Base-by-base conservation (phyloP, 2,113 vertebrate genomes). In the Takifugu bimaculatus region DNA sequence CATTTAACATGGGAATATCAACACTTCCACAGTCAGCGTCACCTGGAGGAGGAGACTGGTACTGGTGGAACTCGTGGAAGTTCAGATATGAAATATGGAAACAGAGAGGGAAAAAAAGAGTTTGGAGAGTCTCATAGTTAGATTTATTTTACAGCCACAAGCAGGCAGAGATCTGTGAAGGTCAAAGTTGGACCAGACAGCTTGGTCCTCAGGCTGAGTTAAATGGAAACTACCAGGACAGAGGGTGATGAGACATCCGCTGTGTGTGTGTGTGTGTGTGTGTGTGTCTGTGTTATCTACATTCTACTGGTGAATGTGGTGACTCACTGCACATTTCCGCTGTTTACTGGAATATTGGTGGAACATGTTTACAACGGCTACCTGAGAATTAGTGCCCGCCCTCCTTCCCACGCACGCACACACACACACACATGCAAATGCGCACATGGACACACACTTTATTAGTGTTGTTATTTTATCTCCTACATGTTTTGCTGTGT, bases 261-360 rank as follows among this genome's bases (percentile, higher is more conserved):
- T 53, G 4, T 64, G 50, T 61, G 57, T 42, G 28, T 44, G 48
- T 77, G 54, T 68, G 64, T 63, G 64, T 60, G n/a, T 64, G 55
- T 92, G 90, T 89, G 89, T 63, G 62, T 62, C 65, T 71, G 71
- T 50, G 68, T 75, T 83, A 74, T 80, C 70, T 74, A 59, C 48
- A 26, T 45, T 12, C 32, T 49, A 51, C 72, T 61, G 60, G 65
- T 74, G 70, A 58, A 68, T 50, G 50, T 13, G n/a, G 65, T 85
- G 81, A 88, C 67, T 87, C 81, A 86, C 5, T 2, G 39, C 72
- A 82, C 52, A 32, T 80, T 87, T 84, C 73, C 68, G 61, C 77
- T 86, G 76, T 87, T 88, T 81, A 84, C 81, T 74, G 74, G 81
- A 84, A 85, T 70, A 74, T 79, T 51, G 52, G 78, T 80, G 82